These are phyloP conservation scores for Stenotaenia linearis DNA, from an alignment of 2,888 invertebrate genomes.

Conservation along the genomic window DNA sequence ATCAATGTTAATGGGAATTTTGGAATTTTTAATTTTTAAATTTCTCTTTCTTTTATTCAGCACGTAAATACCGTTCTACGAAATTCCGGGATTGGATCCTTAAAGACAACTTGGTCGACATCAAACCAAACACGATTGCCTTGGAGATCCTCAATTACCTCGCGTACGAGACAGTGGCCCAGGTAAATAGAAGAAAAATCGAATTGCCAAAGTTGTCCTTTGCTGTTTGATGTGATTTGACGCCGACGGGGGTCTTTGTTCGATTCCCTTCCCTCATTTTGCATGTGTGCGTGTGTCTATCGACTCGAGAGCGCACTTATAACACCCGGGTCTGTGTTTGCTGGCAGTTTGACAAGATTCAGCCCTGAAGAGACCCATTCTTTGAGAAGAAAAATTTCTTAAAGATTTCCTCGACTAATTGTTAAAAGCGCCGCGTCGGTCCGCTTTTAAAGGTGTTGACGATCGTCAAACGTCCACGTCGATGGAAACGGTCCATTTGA, in stretches of 20 bases:
- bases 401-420: no score
- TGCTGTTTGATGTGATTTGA: not conserved
- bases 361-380: no score
- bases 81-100: conserved; percentile 49
- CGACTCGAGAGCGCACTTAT: not conserved
- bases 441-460: no score
- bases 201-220: not conserved
- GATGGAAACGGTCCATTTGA: not conserved
- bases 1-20: not conserved
- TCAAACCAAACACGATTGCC: conserved; percentile 53
- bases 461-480: not conserved
- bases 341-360: not conserved
- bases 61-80: conserved; percentile 45
- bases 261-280: not conserved
- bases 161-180: conserved; percentile 84
- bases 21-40: not conserved
- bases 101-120: conserved; percentile 44
- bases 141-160: conserved; percentile 75
- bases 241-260: not conserved
- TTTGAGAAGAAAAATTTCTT: no score
- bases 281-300: not conserved
- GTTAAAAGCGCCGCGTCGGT: no score
- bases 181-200: conserved; percentile 46
- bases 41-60: conserved; percentile 39
- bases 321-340: not conserved